These are phyloP conservation scores for Chiloscyllium punctatum DNA, from an alignment of 2,797 vertebrate genomes.

Conservation along the genomic window DNA sequence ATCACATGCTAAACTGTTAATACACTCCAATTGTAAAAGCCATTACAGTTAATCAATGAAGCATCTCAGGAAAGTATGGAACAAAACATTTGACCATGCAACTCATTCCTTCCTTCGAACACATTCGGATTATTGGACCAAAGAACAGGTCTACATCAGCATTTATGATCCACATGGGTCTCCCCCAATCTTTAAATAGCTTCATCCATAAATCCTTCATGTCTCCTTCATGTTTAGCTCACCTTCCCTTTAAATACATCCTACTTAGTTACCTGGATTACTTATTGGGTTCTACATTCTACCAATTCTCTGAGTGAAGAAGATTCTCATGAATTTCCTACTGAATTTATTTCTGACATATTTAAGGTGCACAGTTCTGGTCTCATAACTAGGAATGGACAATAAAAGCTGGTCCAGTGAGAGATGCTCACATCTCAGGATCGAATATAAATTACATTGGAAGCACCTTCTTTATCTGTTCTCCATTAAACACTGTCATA, in stretches of 20 bases:
- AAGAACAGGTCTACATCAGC: background rate
- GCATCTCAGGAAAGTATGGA: background rate
- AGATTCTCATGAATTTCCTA: background rate
- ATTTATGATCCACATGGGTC: background rate
- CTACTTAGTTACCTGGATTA: background rate
- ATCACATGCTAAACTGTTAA: conserved; percentile 43
- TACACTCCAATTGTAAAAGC: background rate
- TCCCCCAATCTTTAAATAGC: background rate
- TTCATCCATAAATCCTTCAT: background rate
- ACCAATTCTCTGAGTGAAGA: background rate
- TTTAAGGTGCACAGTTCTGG: background rate
- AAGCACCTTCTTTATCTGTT: background rate
- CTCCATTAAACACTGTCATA: background rate
- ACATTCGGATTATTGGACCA: background rate
- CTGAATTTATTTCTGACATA: background rate
- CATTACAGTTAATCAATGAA: background rate
- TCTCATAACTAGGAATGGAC: no score
- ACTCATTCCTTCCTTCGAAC: background rate
- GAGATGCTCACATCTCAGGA: no score
- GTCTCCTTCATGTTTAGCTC: background rate
- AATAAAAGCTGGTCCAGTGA: no score
- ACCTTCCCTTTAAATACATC: background rate
- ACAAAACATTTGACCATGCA: background rate
- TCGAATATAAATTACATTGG: no score
- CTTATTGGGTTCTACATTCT: background rate